These are phyloP conservation scores for Eutolmus rufibarbis DNA, from an alignment of 2,888 invertebrate species.

Conservation along the genomic window DNA sequence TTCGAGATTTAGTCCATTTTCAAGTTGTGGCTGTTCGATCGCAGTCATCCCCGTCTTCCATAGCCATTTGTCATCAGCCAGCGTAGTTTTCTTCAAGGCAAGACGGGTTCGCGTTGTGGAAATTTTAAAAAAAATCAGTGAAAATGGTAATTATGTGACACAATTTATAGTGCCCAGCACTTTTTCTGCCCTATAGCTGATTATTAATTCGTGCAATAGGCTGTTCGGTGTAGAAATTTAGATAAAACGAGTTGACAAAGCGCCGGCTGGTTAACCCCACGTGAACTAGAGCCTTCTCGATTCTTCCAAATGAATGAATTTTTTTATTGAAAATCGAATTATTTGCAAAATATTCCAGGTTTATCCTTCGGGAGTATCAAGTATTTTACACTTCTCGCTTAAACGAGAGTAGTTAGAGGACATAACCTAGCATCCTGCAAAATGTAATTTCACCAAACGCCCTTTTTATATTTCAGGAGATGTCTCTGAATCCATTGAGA, in stretches of 20 bases:
- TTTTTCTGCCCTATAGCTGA: neutral
- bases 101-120: neutral
- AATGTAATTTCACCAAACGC: neutral
- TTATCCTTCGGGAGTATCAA: neutral
- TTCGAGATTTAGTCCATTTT: neutral
- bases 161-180: neutral
- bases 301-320: neutral
- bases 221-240: neutral
- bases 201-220: neutral
- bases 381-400: neutral
- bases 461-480: conserved; percentile 64
- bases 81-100: neutral
- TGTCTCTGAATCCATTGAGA: conserved; percentile 90
- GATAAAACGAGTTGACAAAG: neutral
- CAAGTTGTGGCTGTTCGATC: neutral
- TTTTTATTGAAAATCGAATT: neutral
- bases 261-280: conserved; percentile 24
- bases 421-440: neutral
- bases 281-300: neutral
- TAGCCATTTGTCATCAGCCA: neutral
- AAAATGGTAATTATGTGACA: neutral
- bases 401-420: neutral
- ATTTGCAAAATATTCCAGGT: neutral
- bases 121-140: neutral
- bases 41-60: neutral